Evolutionary conservation across 2,888 invertebrate genomes (phyloP), one percentile per base, ranked within the genome.

Genomic region (Aspidiotus destructor): DNA sequence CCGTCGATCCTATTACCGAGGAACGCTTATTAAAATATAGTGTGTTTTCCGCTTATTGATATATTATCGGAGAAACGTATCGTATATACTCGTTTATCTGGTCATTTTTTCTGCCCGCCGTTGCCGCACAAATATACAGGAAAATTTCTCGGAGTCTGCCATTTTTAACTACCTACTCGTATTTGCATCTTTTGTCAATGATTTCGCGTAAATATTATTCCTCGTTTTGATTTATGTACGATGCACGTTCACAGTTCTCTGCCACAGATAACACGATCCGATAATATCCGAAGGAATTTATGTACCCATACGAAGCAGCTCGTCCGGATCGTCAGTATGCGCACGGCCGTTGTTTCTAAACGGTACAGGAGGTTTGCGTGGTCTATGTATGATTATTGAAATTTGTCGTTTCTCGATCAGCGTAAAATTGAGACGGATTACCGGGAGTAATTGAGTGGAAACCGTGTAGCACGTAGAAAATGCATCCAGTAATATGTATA

Each of bases 171-270:
- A 60, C 67, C 67, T 67, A 67, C 67, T 67, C 67, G 67, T 67
- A 67, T 67, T 67, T 67, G 67, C 67, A 58, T 67, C 67, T 60
- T 67, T 67, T 67, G 67, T 67, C 67, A 58, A 60, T 44, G 67
- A 42, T 58, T 58, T 60, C 60, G 58, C 60, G 67, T 67, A 67
- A 67, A 67, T 67, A 67, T 67, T 67, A 67, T 67, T 67, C 54
- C 67, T 67, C 67, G 67, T 67, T 67, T 67, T 67, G 67, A 67
- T 67, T 67, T 67, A 67, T 67, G 52, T 52, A 42, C 58, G 41
- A 57, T 67, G 60, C 58, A 67, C 67, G 67, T 67, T 67, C 67
- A 60, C 67, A 67, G 67, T 60, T 67, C 58, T 60, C 52, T 60
- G 60, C n/a, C n/a, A 60, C 60, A 60, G 67, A 67, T 67, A 60